Evolutionary conservation across 2,113 vertebrate species (phyloP), one percentile per base, ranked within the genome.

Genomic region (Neotoma lepida): DNA sequence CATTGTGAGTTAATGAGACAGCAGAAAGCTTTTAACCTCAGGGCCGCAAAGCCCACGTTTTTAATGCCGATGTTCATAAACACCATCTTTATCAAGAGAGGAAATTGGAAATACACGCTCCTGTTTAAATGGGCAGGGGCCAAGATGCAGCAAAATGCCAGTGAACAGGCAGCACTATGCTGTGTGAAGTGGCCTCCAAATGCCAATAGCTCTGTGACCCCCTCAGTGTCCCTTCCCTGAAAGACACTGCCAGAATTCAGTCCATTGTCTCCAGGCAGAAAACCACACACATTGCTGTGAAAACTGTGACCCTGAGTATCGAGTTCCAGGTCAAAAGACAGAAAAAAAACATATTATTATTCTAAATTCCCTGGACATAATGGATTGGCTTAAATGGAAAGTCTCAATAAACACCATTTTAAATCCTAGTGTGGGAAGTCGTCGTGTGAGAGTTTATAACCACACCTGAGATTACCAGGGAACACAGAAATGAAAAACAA

Each of bases 1-100:
- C 93, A 97, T 44, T 94, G 85, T 92, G 85, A 96, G 93, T 96
- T 97, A 97, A 97, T 97, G 94, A 97, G 87, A 98, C 81, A 96
- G 93, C 1, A 1, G 94, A 96, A 97, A 97, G 95, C 90, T 94
- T 96, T 97, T 96, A 96, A 98, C 95, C 93, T 94, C 68, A 0
- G 88, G 86, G 87, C 91, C 96, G 66, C 78, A 95, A 94, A 90
- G 92, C 33, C 56, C 30, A 17, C 85, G 64, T 68, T 2, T 0
- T 85, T 94, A 97, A 95, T 56, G 85, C 63, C 1, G 9, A 71
- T 0, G 2, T 86, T 93, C 78, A 93, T 81, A 94, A 96, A 96
- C 68, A 94, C 58, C 0, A 0, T 74, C 80, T 96, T 97, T 86
- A 95, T 73, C 9, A 6, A 85, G 73, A 92, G 92, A 86, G 41